phyloP scores from a whole-genome alignment of 1,140 invertebrate genomes.

The Rhynchophorus ferrugineus region DNA sequence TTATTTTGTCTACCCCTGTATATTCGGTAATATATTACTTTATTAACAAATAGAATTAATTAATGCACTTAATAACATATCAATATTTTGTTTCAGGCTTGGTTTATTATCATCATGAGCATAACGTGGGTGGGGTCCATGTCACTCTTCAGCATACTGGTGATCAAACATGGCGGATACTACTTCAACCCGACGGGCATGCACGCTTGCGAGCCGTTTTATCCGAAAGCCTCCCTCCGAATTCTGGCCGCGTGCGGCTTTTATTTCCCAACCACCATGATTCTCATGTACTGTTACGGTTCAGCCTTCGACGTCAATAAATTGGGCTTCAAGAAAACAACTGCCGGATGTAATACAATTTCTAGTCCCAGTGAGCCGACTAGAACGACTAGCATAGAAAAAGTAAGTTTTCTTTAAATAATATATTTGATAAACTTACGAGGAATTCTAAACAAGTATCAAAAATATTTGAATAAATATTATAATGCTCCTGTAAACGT shows the following conservation, averaged over 20 bases:
- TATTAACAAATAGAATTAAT: too few species aligned
- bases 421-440: too few species aligned
- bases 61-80: too few species aligned
- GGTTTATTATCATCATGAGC: conserved; percentile 66
- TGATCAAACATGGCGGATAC: conserved; percentile 71
- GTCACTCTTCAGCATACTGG: conserved; percentile 68
- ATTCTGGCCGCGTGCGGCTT: conserved; percentile 76
- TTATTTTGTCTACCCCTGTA: too few species aligned
- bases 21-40: too few species aligned
- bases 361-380: conserved; percentile 34
- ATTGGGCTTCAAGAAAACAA: conserved; percentile 55
- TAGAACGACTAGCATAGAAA: conserved; percentile 44
- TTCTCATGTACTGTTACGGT: conserved; percentile 82
- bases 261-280: conserved; percentile 83
- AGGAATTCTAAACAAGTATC: too few species aligned
- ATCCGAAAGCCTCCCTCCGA: conserved; percentile 62
- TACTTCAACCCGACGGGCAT: conserved; percentile 79
- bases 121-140: conserved; percentile 75
- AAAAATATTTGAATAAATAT: too few species aligned
- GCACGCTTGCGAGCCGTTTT: conserved; percentile 80
- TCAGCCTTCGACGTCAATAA: conserved; percentile 81
- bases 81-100: conserved; percentile 61
- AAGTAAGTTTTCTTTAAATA: conserved; percentile 40
- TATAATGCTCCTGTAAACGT: too few species aligned
- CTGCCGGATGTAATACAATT: conserved; percentile 38